These are phyloP conservation scores for Peromyscus melanophrys DNA, from an alignment of 2,797 vertebrate species.

Conservation along the genomic window DNA sequence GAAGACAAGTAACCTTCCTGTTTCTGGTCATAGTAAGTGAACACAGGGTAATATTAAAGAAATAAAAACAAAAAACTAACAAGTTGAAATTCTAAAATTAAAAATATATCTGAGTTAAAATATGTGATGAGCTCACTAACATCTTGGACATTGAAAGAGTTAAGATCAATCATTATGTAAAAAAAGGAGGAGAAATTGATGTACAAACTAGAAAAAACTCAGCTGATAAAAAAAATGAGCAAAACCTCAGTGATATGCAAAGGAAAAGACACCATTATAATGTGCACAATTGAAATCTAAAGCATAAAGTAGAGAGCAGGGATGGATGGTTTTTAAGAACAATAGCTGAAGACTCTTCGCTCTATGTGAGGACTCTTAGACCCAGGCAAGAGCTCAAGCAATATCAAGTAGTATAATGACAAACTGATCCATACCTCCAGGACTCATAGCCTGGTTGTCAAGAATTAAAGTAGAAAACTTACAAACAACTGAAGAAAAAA, in stretches of 20 bases:
- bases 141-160: background rate
- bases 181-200: background rate
- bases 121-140: background rate
- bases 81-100: slow-evolving; percentile 12
- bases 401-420: background rate
- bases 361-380: slow-evolving; percentile 5
- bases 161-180: background rate
- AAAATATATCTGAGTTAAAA: background rate
- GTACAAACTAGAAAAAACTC: background rate
- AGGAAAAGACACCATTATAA: background rate
- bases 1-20: background rate
- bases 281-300: background rate
- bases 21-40: background rate
- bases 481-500: background rate
- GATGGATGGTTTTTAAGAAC: slow-evolving; percentile 21
- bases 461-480: slow-evolving; percentile 26
- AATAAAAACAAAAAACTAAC: slow-evolving; percentile 24
- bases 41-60: background rate
- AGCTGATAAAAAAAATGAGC: background rate
- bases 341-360: background rate
- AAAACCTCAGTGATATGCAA: background rate
- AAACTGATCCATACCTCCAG: background rate
- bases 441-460: background rate
- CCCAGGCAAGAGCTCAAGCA: background rate
- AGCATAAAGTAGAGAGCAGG: background rate